Evolutionary conservation across 2,888 invertebrate genomes (phyloP), one percentile per base, ranked within the genome.

Genomic region (Odontocerum albicorne): DNA sequence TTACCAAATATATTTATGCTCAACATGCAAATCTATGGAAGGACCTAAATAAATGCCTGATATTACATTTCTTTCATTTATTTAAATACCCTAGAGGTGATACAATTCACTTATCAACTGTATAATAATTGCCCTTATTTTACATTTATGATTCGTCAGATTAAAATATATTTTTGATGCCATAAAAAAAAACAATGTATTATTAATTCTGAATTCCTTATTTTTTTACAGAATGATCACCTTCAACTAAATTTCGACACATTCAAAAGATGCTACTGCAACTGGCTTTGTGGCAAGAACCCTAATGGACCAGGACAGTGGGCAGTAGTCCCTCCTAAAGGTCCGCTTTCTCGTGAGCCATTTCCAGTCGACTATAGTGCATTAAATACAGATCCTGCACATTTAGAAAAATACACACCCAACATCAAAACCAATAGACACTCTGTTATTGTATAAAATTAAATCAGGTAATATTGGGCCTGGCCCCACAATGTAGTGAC

Each of bases 331-430:
- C 81, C 82, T 4, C 75, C 82, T 1, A 79, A 80, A 62, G 77
- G 74, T 62, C 71, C 79, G 16, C 67, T 78, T 8, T 79, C 77
- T 1, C 74, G 77, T 46, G 81, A 81, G 1, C 80, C 83, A 8
- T 88, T 87, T 67, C 88, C 88, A 2, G 85, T 88, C 47, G 88
- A 88, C 74, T 88, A 88, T 71, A 86, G 86, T 65, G 87, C 87
- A 19, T 75, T 88, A 60, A 87, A 86, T 72, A 83, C 86, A 2
- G 83, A 86, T 63, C 84, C 83, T 54, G 84, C 82, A 55, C 86
- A 86, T 66, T 70, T 86, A 57, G 87, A 87, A 70, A 84, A 85
- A 60, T 88, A 87, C 65, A 80, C 75, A 62, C 85, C 86, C 3
- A 83, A 85, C 66, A 83, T 82, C 64, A 83, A 84, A 69, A 83